These are phyloP conservation scores for Cossypha dichroa DNA, from an alignment of 2,797 vertebrate genomes.

Conservation along the genomic window DNA sequence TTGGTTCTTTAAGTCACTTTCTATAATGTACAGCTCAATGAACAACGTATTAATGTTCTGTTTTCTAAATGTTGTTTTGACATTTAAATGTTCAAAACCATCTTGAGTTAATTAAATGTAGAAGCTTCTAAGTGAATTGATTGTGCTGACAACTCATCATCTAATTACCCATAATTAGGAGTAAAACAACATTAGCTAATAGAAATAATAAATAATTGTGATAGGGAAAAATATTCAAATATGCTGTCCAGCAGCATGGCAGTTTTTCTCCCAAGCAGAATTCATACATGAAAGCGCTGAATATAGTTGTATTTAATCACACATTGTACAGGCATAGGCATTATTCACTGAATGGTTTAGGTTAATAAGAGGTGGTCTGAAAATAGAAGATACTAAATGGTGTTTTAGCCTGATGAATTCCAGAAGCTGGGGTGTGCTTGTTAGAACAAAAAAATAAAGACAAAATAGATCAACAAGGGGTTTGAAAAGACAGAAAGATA, in stretches of 20 bases:
- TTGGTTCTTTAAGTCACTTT: conserved; percentile 58
- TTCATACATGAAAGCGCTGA: background rate
- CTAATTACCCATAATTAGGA: conserved; percentile 67
- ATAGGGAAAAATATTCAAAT: conserved; percentile 45
- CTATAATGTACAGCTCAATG: conserved; percentile 59
- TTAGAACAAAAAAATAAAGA: background rate
- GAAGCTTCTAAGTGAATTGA: conserved; percentile 55
- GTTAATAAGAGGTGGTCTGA: background rate
- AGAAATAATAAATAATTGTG: conserved; percentile 64
- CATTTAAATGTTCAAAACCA: conserved; percentile 64
- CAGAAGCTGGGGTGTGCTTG: background rate
- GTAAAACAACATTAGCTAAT: conserved; percentile 58
- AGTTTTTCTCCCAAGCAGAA: conserved; percentile 28
- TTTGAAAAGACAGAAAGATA: background rate
- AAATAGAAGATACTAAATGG: background rate
- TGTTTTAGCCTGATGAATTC: conserved; percentile 33
- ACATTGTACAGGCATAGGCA: background rate
- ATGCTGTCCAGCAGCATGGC: conserved; percentile 1
- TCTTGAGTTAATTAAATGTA: conserved; percentile 73
- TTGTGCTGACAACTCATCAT: conserved; percentile 59
- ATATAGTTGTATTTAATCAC: background rate
- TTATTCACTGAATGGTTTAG: background rate
- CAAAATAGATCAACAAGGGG: background rate
- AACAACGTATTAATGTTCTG: conserved; percentile 62
- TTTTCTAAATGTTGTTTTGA: conserved; percentile 70